Percentiles rank a stretch among this genome's conserved stretches.
phyloP scores from a whole-genome alignment of 2,797 vertebrate genomes.

The Pseudomugil gertrudae region DNA sequence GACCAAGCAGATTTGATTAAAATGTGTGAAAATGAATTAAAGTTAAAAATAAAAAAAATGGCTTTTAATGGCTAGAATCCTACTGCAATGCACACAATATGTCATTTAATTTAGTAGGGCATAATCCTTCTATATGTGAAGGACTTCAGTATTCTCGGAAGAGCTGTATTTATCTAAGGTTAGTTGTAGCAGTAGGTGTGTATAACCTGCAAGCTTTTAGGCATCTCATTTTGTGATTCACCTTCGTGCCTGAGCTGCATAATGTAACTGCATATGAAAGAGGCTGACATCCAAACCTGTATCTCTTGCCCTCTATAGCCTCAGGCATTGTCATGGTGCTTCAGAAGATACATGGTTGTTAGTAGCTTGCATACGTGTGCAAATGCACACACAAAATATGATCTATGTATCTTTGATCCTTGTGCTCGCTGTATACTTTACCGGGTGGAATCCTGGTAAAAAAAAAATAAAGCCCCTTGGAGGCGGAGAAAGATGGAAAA shows the following conservation, averaged over 20 bases:
- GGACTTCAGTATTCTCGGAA: slow-evolving; percentile 19
- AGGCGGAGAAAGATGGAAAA: slow-evolving; percentile 55
- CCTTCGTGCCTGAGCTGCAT: slow-evolving; percentile 38
- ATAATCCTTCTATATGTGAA: not conserved
- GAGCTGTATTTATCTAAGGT: slow-evolving; percentile 43
- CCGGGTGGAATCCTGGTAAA: slow-evolving; percentile 12
- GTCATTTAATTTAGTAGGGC: not conserved
- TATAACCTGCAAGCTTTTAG: slow-evolving; percentile 34
- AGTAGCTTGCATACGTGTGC: slow-evolving; percentile 53
- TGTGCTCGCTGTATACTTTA: slow-evolving; percentile 63
- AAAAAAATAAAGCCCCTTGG: slow-evolving; percentile 59
- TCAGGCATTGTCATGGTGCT: slow-evolving; percentile 39
- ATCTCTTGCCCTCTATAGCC: slow-evolving; percentile 50
- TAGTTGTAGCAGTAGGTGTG: slow-evolving; percentile 8
- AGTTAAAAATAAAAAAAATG: no score
- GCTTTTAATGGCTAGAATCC: not conserved
- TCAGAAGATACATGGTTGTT: slow-evolving; percentile 68
- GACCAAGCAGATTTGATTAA: no score
- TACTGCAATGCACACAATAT: not conserved
- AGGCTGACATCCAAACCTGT: slow-evolving; percentile 52
- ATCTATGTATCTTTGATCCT: slow-evolving; percentile 70
- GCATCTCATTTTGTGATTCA: slow-evolving; percentile 43
- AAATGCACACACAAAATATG: slow-evolving; percentile 53
- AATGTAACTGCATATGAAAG: slow-evolving; percentile 38
- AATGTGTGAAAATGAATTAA: no score